phyloP scores from a whole-genome alignment of 2,113 vertebrate genomes.

The Triplophysa rosa region DNA sequence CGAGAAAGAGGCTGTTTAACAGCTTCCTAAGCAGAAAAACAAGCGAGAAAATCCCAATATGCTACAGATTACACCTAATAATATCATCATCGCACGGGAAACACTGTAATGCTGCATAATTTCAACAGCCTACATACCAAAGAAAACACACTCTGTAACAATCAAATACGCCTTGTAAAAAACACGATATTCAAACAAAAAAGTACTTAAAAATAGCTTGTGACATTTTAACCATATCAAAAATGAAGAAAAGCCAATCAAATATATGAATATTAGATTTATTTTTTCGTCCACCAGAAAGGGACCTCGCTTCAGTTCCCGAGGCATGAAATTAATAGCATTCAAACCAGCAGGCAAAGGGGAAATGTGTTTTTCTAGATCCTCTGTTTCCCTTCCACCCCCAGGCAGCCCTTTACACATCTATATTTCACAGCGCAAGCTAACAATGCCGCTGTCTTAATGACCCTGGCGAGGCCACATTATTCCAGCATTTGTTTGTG shows the following conservation, averaged over 20 bases:
- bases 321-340: slow-evolving; percentile 52
- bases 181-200: slow-evolving; percentile 18
- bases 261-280: slow-evolving; percentile 47
- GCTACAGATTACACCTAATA: slow-evolving; percentile 14
- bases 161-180: not conserved
- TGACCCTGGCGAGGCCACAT: slow-evolving; percentile 38
- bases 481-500: slow-evolving; percentile 44
- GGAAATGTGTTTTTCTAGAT: slow-evolving; percentile 45
- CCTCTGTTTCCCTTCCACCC: slow-evolving; percentile 28
- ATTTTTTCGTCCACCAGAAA: slow-evolving; percentile 41
- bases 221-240: slow-evolving; percentile 50
- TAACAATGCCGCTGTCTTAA: slow-evolving; percentile 48
- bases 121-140: not conserved
- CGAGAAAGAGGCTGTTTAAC: slow-evolving; percentile 6
- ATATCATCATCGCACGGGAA: not conserved
- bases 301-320: slow-evolving; percentile 28
- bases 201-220: slow-evolving; percentile 34
- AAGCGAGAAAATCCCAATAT: slow-evolving; percentile 1
- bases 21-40: not conserved
- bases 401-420: slow-evolving; percentile 30
- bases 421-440: slow-evolving; percentile 50
- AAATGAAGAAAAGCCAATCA: slow-evolving; percentile 39
- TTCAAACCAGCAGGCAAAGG: slow-evolving; percentile 48
- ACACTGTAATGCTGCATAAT: slow-evolving; percentile 8
- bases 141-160: slow-evolving; percentile 15